These are phyloP conservation scores for Acanthornis magna DNA, from an alignment of 2,797 vertebrate genomes.

Conservation along the genomic window DNA sequence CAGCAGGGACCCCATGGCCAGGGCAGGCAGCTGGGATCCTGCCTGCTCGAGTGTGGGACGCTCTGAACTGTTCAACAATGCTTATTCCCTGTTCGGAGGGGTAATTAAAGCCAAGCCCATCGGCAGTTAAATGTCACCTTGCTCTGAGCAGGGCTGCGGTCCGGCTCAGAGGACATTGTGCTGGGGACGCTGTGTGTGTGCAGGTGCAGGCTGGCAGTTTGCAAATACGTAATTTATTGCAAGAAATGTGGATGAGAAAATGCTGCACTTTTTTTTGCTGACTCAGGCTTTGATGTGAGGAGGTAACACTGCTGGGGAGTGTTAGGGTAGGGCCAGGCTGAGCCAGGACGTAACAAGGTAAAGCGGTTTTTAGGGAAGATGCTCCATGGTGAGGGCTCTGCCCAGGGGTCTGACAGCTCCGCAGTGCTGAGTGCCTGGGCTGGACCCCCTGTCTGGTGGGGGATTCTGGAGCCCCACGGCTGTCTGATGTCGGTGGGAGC, in stretches of 20 bases:
- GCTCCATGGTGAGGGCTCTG: background rate
- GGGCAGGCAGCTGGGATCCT: background rate
- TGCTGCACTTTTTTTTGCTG: background rate
- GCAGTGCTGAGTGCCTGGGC: background rate
- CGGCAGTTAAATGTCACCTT: conserved; percentile 35
- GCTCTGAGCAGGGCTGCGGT: background rate
- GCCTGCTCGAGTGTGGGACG: accelerated
- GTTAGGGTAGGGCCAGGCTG: background rate
- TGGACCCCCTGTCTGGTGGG: background rate
- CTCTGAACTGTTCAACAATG: background rate
- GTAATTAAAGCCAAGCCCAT: background rate
- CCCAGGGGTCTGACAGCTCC: background rate
- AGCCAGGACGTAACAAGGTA: background rate
- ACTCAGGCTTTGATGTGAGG: background rate
- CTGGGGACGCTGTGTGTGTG: background rate
- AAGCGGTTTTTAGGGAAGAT: background rate
- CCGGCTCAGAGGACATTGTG: accelerated
- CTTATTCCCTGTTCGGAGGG: background rate
- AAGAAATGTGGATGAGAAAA: background rate
- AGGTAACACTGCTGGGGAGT: background rate
- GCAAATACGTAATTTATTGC: background rate
- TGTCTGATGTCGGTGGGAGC: background rate
- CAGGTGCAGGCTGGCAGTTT: background rate
- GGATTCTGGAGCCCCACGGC: background rate
- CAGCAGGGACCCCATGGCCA: background rate